Base-by-base conservation (phyloP, 2,888 invertebrate species). In the Trichogramma evanescens region DNA sequence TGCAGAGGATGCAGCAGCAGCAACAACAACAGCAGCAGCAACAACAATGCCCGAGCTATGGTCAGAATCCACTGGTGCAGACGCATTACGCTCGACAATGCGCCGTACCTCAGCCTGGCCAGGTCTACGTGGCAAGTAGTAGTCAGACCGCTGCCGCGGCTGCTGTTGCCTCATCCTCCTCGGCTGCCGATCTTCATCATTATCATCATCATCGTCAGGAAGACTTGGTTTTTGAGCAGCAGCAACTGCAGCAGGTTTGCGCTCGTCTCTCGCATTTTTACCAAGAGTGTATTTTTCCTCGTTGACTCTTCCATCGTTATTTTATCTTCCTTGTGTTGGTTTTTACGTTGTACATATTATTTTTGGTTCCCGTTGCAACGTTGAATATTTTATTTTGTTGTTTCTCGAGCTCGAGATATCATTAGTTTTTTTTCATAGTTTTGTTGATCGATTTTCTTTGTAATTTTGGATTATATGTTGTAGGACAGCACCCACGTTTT, bases 201-300 rank as follows among this genome's bases (percentile, higher is more conserved):
- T 43, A 60, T 6, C 56, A 57, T 44, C 26, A 48, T 40, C 26
- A 68, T 71, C 68, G 71, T 75, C 66, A 74, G 74, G 63, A 69
- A 72, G 65, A 66, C 70, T 65, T 74, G 74, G 6, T 5, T 5
- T 52, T 40, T 8, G 43, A 13, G 26, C 38, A 63, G 70, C 26
- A 68, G 58, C 75, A 76, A 62, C 75, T 72, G 68, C 76, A 77
- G 64, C 77, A 78, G 77, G 77, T 77, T 77, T 75, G 77, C 69
- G 58, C 70, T 70, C 70, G 71, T 70, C 49, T n/a, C 54, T 67
- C 58, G 38, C 52, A 10, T 5, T 53, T 54, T 51, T 26, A 26
- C 3, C 26, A 2, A 26, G 26, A 26, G 26, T 46, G 7, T 26
- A 3, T 63, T 40, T 64, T 64, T 66, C 26, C 26, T 26, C 26